These are phyloP conservation scores for Ctenodactylus gundi DNA, from an alignment of 2,113 vertebrate species.

Conservation along the genomic window DNA sequence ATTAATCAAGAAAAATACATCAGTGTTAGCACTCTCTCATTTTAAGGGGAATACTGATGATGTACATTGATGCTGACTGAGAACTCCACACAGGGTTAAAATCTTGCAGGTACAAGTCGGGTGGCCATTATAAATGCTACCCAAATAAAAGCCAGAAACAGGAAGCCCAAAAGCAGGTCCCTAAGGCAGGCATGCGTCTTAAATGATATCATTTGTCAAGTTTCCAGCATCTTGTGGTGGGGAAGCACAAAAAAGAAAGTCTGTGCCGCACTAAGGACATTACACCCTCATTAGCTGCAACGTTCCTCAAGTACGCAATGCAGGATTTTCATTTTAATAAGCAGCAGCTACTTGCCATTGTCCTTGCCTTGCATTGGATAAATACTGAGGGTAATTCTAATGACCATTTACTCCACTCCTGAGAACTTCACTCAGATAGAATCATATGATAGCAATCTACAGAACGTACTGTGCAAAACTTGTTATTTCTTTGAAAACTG, in stretches of 20 bases:
- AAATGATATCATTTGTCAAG: conserved; percentile 88
- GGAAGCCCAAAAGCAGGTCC: conserved; percentile 87
- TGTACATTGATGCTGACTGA: conserved; percentile 57
- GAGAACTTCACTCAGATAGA: conserved; percentile 58
- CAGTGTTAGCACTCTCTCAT: not conserved
- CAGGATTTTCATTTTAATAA: conserved; percentile 83
- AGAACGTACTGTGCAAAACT: not conserved
- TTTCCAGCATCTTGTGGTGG: conserved; percentile 85
- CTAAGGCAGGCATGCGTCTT: conserved; percentile 88
- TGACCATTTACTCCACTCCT: conserved; percentile 72
- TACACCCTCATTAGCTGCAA: conserved; percentile 83
- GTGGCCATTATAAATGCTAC: conserved; percentile 85
- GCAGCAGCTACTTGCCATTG: conserved; percentile 82
- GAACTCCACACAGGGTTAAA: conserved; percentile 82
- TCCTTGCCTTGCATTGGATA: conserved; percentile 76
- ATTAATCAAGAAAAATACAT: not conserved
- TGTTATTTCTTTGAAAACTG: conserved; percentile 31
- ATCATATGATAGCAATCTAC: conserved; percentile 24
- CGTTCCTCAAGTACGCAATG: conserved; percentile 79
- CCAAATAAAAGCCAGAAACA: conserved; percentile 89
- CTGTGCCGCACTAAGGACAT: conserved; percentile 80
- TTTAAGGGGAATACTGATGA: not conserved
- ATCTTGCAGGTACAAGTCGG: conserved; percentile 82
- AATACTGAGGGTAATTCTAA: conserved; percentile 71
- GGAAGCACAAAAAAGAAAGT: conserved; percentile 82